These are phyloP conservation scores for Philotrypesis tridentata DNA, from an alignment of 1,140 invertebrate genomes.

Conservation along the genomic window DNA sequence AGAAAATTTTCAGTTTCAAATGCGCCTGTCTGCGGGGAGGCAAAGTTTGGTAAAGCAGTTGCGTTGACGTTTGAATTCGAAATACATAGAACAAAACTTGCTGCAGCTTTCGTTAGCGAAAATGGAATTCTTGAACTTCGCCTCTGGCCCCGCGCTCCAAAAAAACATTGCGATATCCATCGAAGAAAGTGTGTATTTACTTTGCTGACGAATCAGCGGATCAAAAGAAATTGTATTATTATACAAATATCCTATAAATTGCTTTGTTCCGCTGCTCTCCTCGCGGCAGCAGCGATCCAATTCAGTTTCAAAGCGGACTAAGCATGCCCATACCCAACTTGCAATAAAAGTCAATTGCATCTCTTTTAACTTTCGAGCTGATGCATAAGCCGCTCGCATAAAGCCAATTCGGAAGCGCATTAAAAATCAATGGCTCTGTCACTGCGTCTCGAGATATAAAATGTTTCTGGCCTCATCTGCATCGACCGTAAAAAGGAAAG, in stretches of 20 bases:
- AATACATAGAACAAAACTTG: not conserved
- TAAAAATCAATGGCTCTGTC: slow-evolving; percentile 22
- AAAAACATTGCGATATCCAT: not conserved
- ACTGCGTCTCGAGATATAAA: too few species aligned
- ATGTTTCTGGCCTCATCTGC: too few species aligned
- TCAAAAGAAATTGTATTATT: too few species aligned
- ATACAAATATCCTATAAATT: not conserved
- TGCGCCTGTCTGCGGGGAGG: not conserved
- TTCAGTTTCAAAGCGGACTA: slow-evolving; percentile 7
- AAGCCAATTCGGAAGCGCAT: not conserved
- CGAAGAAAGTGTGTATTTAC: not conserved
- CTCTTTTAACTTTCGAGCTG: slow-evolving; percentile 22
- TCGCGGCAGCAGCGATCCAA: not conserved
- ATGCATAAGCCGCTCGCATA: slow-evolving; percentile 4
- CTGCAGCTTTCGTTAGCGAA: not conserved
- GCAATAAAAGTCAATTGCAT: slow-evolving; percentile 33
- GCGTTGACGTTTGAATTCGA: not conserved
- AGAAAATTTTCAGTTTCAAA: slow-evolving; percentile 1
- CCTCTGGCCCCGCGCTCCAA: not conserved
- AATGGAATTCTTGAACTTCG: not conserved
- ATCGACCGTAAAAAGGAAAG: too few species aligned
- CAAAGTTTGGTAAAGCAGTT: not conserved
- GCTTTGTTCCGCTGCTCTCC: not conserved
- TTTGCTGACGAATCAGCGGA: not conserved
- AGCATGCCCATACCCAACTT: slow-evolving; percentile 9